Conservation (phyloP, 2,113 vertebrate genomes). For the Podilymbus podiceps region DNA sequence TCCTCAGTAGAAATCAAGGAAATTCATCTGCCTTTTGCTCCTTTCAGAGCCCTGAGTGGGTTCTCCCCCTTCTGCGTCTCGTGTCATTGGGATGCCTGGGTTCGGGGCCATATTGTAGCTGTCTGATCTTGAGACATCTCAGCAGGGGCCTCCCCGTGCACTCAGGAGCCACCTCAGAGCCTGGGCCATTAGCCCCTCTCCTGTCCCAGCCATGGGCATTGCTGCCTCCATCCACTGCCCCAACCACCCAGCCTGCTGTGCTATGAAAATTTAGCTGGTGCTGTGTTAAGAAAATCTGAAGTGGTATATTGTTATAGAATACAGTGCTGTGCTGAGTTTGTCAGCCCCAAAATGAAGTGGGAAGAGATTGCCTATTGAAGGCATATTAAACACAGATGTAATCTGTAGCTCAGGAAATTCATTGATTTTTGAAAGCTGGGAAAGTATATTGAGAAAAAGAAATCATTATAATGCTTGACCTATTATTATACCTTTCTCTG, state of each 20-base stretch:
- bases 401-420: background rate
- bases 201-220: background rate
- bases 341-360: background rate
- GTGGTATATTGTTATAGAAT: background rate
- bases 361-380: background rate
- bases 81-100: background rate
- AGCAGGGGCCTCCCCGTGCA: background rate
- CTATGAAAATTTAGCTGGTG: background rate
- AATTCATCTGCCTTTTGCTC: background rate
- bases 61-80: background rate
- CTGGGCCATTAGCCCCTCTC: background rate
- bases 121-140: background rate
- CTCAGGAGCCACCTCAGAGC: background rate
- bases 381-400: background rate
- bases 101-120: background rate
- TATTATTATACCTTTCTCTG: background rate
- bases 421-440: background rate
- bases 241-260: background rate
- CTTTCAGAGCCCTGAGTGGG: background rate
- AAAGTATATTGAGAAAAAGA: background rate
- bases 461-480: background rate
- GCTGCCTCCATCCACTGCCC: background rate
- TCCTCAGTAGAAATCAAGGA: background rate
- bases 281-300: background rate
- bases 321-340: background rate